Conservation (phyloP, 2,888 invertebrate genomes). For the Pyrrhosoma nymphula region DNA sequence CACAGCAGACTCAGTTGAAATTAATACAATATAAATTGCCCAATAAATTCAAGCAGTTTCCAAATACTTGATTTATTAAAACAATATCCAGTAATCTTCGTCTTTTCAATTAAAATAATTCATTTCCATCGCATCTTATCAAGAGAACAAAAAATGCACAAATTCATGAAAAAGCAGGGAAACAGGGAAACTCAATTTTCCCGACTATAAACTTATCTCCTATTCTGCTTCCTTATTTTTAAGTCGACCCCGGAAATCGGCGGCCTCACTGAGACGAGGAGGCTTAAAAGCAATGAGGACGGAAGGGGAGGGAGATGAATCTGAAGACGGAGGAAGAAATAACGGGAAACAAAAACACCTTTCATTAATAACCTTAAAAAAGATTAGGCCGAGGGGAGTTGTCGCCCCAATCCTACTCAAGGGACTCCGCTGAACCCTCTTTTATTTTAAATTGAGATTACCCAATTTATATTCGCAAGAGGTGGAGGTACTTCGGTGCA, state of each 20-base stretch:
- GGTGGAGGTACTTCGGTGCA: slow-evolving; percentile 10
- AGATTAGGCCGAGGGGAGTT: not conserved
- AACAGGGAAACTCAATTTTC: not conserved
- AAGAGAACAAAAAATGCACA: not conserved
- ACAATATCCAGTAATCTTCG: not conserved
- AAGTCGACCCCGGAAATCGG: not conserved
- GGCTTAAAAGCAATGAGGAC: not conserved
- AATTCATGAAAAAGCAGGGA: not conserved
- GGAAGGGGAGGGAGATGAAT: not conserved
- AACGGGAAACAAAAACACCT: slow-evolving; percentile 31
- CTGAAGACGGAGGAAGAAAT: not conserved
- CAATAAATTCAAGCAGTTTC: not conserved
- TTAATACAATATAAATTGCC: not conserved
- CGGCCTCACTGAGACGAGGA: not conserved
- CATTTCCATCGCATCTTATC: not conserved
- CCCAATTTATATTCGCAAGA: slow-evolving; percentile 1
- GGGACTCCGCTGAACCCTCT: not conserved
- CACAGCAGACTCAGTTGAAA: no score
- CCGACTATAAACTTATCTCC: not conserved
- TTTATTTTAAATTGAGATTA: slow-evolving; percentile 20
- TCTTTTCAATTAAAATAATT: not conserved
- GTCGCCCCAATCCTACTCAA: not conserved
- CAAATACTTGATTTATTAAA: not conserved
- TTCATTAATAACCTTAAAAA: not conserved
- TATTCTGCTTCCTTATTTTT: not conserved